A percentile compares a stretch with the other conserved stretches of the same genome.
These are phyloP conservation scores for Nemoura dubitans DNA, from an alignment of 2,888 invertebrate species.

Conservation along the genomic window DNA sequence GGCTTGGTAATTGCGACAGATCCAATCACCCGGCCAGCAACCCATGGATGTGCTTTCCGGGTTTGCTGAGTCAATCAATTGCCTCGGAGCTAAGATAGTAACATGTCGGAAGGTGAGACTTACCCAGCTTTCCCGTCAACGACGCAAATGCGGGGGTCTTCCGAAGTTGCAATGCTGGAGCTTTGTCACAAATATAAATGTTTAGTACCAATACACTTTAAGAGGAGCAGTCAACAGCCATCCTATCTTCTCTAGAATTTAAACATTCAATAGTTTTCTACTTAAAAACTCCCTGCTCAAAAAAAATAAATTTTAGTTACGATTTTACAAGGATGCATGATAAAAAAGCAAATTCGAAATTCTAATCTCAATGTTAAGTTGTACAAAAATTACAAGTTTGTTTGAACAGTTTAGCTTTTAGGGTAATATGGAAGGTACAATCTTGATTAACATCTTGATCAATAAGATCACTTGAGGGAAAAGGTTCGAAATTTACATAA, in stretches of 20 bases:
- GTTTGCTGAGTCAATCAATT: no score
- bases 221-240: conserved; percentile 22
- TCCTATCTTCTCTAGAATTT: not conserved
- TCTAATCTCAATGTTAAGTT: no score
- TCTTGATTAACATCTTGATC: not conserved
- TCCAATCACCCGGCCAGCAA: no score
- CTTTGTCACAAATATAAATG: conserved; percentile 71
- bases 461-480: not conserved
- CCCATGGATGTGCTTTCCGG: no score
- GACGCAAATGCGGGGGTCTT: conserved; percentile 90
- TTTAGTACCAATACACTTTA: conserved; percentile 53
- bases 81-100: not conserved
- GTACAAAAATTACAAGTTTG: no score
- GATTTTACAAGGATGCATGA: no score
- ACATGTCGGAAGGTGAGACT: conserved; percentile 64
- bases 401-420: no score
- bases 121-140: conserved; percentile 90
- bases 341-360: no score
- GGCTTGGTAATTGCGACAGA: no score
- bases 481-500: not conserved
- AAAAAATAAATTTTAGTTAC: no score
- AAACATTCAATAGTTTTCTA: not conserved
- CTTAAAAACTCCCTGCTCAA: not conserved
- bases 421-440: no score
- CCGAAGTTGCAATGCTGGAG: conserved; percentile 78